These are phyloP conservation scores for Scaptomyza parva DNA, from an alignment of 2,888 invertebrate species.

Conservation along the genomic window DNA sequence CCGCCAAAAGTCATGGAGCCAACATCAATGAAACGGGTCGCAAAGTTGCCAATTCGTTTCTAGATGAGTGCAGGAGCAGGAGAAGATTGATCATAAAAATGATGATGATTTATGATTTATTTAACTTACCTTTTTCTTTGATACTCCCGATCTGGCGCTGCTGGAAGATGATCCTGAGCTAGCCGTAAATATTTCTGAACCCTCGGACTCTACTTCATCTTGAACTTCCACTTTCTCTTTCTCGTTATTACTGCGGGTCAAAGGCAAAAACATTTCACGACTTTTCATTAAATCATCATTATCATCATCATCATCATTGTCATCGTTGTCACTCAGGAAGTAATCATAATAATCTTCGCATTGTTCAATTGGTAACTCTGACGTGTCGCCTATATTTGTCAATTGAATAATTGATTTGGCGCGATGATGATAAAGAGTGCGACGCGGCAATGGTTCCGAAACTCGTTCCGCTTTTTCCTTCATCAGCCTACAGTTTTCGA, in stretches of 20 bases:
- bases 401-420: not conserved
- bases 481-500: constrained; percentile 19
- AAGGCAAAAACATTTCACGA: not conserved
- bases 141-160: not conserved
- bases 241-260: not conserved
- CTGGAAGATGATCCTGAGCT: not conserved
- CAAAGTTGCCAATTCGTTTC: constrained; percentile 7
- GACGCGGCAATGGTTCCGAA: not conserved
- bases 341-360: constrained; percentile 19
- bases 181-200: constrained; percentile 21
- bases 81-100: no score
- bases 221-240: not conserved
- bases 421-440: not conserved
- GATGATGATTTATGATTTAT: no score
- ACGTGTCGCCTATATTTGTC: fast-evolving
- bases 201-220: not conserved
- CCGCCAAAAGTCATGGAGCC: constrained; percentile 82
- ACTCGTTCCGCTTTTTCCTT: not conserved
- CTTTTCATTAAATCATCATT: not conserved
- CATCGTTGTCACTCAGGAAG: not conserved
- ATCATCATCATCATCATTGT: not conserved
- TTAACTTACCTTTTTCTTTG: not conserved
- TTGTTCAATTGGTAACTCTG: constrained; percentile 2
- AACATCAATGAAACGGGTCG: constrained; percentile 82
- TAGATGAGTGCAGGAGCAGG: not conserved